phyloP scores from a whole-genome alignment of 2,888 invertebrate genomes.

The Entomobrya multifasciata region DNA sequence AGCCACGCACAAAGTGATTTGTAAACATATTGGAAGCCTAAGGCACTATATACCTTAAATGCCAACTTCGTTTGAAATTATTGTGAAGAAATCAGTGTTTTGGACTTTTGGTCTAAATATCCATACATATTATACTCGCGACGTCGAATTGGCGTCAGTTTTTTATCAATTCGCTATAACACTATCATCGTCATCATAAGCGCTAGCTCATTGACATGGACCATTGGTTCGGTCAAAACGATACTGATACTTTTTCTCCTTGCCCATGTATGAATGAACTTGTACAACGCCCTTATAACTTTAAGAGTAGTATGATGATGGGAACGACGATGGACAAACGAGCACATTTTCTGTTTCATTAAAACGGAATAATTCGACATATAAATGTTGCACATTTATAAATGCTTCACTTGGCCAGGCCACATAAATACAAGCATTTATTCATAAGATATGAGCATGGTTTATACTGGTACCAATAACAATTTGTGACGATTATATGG shows the following conservation, averaged over 20 bases:
- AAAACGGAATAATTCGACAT: conserved; percentile 34
- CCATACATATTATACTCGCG: conserved; percentile 8
- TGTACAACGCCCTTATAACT: conserved; percentile 58
- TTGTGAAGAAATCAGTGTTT: conserved; percentile 3
- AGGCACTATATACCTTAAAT: no score
- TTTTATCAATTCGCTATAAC: conserved; percentile 47
- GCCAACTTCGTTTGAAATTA: conserved; percentile 17
- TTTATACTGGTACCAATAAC: conserved; percentile 22
- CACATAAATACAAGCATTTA: not conserved
- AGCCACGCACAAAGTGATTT: no score
- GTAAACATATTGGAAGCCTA: no score
- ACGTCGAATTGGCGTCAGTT: conserved; percentile 55
- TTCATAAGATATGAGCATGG: no score
- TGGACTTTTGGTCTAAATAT: conserved; percentile 1
- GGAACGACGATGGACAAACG: not conserved
- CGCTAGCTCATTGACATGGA: conserved; percentile 13
- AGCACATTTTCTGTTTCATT: conserved; percentile 41
- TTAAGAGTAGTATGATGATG: conserved; percentile 11
- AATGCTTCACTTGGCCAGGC: not conserved
- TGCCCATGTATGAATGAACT: conserved; percentile 52
- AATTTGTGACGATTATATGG: conserved; percentile 47
- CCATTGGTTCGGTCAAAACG: conserved; percentile 12
- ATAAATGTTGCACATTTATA: not conserved
- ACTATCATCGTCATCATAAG: not conserved
- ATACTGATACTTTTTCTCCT: conserved; percentile 29